Conservation (phyloP, 2,797 vertebrate genomes). For the Schizopygopsis malacanthus region DNA sequence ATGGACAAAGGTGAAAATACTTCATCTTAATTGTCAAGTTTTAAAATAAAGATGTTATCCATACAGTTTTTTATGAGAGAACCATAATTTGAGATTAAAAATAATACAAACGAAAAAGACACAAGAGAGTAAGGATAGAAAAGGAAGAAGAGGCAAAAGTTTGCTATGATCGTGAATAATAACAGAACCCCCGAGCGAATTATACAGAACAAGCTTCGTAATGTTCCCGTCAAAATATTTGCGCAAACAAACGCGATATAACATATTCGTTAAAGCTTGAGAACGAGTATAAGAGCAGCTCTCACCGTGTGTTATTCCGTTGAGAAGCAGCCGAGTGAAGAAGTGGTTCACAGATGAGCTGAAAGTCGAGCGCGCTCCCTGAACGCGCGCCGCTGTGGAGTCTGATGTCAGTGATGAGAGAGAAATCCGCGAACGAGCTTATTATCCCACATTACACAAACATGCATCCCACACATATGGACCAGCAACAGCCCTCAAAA, state of each 20-base stretch:
- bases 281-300: neutral
- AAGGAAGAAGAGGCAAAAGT: conserved; percentile 12
- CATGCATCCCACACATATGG: neutral
- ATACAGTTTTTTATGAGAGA: neutral
- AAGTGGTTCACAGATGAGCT: conserved; percentile 41
- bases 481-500: neutral
- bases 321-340: conserved; percentile 13
- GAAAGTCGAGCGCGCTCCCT: conserved; percentile 66
- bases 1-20: neutral
- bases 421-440: conserved; percentile 14
- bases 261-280: neutral
- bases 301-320: conserved; percentile 25
- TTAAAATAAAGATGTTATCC: neutral
- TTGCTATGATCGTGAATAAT: conserved; percentile 2
- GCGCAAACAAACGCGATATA: neutral
- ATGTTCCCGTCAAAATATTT: neutral
- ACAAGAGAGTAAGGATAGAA: neutral
- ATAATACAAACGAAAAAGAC: neutral
- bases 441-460: too few relatives aligned
- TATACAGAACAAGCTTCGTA: neutral
- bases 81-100: neutral
- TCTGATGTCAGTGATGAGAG: conserved; percentile 58
- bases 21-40: neutral
- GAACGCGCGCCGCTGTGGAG: conserved; percentile 64
- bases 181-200: neutral